phyloP scores from a whole-genome alignment of 2,113 vertebrate genomes.

The Alligator sinensis region DNA sequence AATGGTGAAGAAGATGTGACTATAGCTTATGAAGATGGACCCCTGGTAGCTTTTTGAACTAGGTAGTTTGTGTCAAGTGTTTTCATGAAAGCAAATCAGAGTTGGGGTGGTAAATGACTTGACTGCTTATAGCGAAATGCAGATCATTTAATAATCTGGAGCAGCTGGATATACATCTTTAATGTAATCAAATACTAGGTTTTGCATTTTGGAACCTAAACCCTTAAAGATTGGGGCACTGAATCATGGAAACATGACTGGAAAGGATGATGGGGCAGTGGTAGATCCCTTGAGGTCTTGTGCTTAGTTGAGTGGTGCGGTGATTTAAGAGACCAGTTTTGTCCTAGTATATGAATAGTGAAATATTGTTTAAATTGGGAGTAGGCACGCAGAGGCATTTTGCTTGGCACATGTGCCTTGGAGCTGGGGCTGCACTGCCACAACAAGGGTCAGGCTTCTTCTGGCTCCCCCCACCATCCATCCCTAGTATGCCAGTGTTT shows the following conservation, averaged over 20 bases:
- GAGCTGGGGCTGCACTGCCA: too few species aligned
- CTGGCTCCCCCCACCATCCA: too few species aligned
- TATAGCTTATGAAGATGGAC: accelerated
- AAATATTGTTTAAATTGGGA: too few species aligned
- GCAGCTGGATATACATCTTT: not conserved
- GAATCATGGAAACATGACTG: not conserved
- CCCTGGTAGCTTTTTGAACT: not conserved
- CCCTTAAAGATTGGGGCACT: not conserved
- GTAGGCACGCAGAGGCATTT: too few species aligned
- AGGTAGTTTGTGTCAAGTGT: not conserved
- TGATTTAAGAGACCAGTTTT: too few species aligned
- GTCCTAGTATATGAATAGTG: too few species aligned
- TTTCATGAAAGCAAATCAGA: not conserved
- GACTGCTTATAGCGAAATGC: not conserved
- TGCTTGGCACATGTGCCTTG: too few species aligned
- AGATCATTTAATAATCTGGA: not conserved
- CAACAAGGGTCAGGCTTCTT: too few species aligned
- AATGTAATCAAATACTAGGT: not conserved
- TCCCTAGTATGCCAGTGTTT: too few species aligned
- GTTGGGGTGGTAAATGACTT: not conserved
- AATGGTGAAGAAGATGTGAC: not conserved
- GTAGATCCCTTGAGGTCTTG: not conserved
- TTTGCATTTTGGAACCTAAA: not conserved
- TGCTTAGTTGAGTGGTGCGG: too few species aligned
- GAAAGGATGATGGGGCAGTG: not conserved